Evolutionary conservation across 2,797 vertebrate genomes (phyloP), one percentile per base, ranked within the genome.

Genomic region (Heteromormyrus szaboi): DNA sequence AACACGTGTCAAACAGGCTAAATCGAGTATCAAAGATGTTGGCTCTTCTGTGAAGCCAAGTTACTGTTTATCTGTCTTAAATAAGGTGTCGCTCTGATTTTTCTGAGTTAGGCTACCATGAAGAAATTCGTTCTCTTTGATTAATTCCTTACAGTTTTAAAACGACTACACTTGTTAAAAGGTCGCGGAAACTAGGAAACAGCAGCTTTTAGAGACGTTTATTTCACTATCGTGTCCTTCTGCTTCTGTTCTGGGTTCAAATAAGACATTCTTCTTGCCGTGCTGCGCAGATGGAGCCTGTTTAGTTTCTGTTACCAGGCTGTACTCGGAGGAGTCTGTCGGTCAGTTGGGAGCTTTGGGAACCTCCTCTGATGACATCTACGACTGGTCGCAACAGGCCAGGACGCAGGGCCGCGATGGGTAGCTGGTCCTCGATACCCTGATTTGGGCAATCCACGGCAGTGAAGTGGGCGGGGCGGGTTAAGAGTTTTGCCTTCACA

Each of bases 401-500:
- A 91, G 91, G 89, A 59, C 90, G 84, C 89, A 87, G 88, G 91
- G 89, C 93, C 89, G 91, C 88, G 89, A 92, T 89, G 89, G 87
- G 91, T 90, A 72, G 91, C 93, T 91, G 89, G 89, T 89, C 89
- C 81, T 56, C 89, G 91, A 90, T 92, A 91, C 93, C 95, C 93
- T 93, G 93, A 94, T 92, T 56, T 90, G 93, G 90, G 92, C 93
- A 93, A 90, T 90, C 89, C 85, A 85, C 86, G 91, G 88, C 91
- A 90, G 90, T 91, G 93, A 93, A 88, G 0, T 62, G 11, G 91
- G 90, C 81, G 81, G 84, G 84, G 29, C 84, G 53, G 85, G 92
- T 91, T 90, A 91, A 89, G 72, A 86, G 90, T 91, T 92, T 88
- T 93, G 90, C 91, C 91, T 95, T 99, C 97, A 99, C 98, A 99